Evolutionary conservation across 2,797 vertebrate genomes (phyloP), one percentile per base, ranked within the genome.

Genomic region (Gymnoscopelus microlampas): DNA sequence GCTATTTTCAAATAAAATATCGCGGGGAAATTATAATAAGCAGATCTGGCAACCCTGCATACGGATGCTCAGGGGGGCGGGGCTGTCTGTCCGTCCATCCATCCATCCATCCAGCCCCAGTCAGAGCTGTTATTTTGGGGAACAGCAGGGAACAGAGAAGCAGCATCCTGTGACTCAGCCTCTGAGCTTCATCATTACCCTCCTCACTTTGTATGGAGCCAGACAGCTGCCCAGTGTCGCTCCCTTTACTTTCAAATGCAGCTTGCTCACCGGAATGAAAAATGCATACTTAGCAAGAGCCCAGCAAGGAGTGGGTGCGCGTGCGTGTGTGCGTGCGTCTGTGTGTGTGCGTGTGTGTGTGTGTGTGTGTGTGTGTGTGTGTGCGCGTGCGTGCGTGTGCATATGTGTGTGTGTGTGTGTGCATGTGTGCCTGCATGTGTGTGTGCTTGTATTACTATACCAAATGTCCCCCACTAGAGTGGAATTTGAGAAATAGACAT

Each of bases 241-340:
- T 65, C 72, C 75, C 81, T 90, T 89, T 92, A 85, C 92, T 92
- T 90, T 87, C 62, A 74, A 88, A 91, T 89, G 82, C 89, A 85
- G 85, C 77, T 60, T 79, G 71, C 78, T 88, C 82, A 73, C 82
- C 78, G 84, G 80, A 87, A 91, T 91, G 81, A 92, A 92, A 92
- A 91, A 89, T 89, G 90, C 89, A 87, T 83, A 86, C 85, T 89
- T 89, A 83, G 91, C 91, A 93, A 78, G 89, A 88, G 4, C 32
- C 51, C 76, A 71, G 77, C 77, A 84, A 78, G 53, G 78, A 80
- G 80, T 80, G 79, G 73, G 73, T 78, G 73, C 63, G 71, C 63
- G 71, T 48, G 44, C 47, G 23, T 51, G 5, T 35, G 50, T 63
- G 69, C 58, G 11, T 50, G 53, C 26, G 71, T 63, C 32, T 68